Percentiles rank a stretch among this genome's conserved stretches.
phyloP scores from a whole-genome alignment of 2,888 invertebrate species.

The Euplexia lucipara region DNA sequence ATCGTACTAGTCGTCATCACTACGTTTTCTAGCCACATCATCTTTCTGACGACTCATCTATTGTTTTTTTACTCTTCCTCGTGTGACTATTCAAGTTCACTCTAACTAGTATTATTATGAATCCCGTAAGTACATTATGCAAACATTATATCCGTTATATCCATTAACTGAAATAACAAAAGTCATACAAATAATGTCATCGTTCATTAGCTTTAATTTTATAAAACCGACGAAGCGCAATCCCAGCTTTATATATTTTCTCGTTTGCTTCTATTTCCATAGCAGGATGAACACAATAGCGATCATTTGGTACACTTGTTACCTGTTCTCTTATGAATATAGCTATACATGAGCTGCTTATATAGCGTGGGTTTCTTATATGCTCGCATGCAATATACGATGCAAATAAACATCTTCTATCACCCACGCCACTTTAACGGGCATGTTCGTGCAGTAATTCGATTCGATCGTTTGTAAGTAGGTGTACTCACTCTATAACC shows the following conservation, averaged over 20 bases:
- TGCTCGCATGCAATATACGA: constrained; percentile 52
- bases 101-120: not conserved
- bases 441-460: constrained; percentile 51
- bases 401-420: constrained; percentile 58
- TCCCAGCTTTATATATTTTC: constrained; percentile 19
- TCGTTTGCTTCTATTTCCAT: constrained; percentile 24
- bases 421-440: constrained; percentile 58
- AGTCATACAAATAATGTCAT: constrained; percentile 4
- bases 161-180: constrained; percentile 7
- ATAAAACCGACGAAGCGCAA: constrained; percentile 28
- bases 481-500: constrained; percentile 26
- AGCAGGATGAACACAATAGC: constrained; percentile 28
- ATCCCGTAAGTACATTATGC: not conserved
- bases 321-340: constrained; percentile 31
- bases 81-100: not conserved
- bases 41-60: not conserved
- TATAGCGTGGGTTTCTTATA: constrained; percentile 57
- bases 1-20: not conserved
- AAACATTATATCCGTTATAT: not conserved
- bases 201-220: constrained; percentile 44
- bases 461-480: constrained; percentile 44
- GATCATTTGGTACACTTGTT: constrained; percentile 46
- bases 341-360: constrained; percentile 18
- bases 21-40: not conserved
- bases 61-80: not conserved